A percentile compares a stretch with the other conserved stretches of the same genome.
Evolutionary conservation across 2,113 vertebrate genomes (phyloP).

Genomic region (Scophthalmus maximus): DNA sequence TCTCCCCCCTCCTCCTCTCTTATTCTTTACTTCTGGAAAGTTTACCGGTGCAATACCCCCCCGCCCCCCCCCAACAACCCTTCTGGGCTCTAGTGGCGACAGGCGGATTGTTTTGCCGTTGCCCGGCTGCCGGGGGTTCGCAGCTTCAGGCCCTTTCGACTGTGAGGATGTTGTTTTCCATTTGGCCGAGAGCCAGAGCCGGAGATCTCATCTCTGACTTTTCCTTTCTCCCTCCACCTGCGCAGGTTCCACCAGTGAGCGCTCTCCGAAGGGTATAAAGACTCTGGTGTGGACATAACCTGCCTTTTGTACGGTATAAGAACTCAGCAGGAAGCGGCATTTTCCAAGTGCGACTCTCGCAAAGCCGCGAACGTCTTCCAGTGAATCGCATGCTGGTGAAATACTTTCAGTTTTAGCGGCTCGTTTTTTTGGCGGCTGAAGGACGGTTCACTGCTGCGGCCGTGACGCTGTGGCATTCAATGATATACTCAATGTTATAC

Average conservation of each 20-base stretch:
- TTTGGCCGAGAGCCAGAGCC: conserved; percentile 24
- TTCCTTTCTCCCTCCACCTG: not conserved
- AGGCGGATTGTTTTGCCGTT: conserved; percentile 59
- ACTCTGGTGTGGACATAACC: too few species aligned
- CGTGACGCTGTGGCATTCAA: too few species aligned
- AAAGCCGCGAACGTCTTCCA: not conserved
- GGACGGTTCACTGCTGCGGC: too few species aligned
- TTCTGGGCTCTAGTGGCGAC: conserved; percentile 33
- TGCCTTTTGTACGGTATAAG: too few species aligned
- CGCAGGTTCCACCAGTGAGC: not conserved
- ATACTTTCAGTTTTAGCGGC: not conserved
- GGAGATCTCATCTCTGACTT: not conserved
- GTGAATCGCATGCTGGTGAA: not conserved
- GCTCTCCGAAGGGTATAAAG: too few species aligned
- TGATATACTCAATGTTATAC: too few species aligned
- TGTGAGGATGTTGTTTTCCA: conserved; percentile 32
- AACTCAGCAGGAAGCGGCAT: too few species aligned
- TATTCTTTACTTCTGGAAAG: not conserved
- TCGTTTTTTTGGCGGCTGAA: too few species aligned
- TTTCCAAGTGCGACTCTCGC: too few species aligned
- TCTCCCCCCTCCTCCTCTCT: conserved; percentile 1
- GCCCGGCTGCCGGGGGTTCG: conserved; percentile 36
- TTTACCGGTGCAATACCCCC: conserved; percentile 4
- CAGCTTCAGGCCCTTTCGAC: conserved; percentile 24
- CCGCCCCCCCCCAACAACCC: too few species aligned